Evolutionary conservation across 2,888 invertebrate species (phyloP).

Genomic region (Masnerella sp.): DNA sequence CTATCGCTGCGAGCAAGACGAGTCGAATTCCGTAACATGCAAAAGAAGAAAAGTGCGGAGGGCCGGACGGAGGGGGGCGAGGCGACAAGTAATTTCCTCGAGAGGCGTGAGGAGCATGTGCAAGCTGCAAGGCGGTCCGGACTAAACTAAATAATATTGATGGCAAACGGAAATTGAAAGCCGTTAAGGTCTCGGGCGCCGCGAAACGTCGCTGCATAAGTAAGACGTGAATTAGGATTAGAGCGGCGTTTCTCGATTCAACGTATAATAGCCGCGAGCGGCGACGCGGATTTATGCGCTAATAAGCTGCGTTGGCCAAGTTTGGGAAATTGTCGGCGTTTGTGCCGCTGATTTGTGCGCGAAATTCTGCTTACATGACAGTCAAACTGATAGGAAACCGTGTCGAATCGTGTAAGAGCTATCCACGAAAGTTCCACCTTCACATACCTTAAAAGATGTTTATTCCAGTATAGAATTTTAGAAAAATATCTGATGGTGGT

Average conservation of each 20-base stretch:
- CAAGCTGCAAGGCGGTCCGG: conserved; percentile 70
- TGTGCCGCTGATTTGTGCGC: neutral
- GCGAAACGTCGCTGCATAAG: conserved; percentile 74
- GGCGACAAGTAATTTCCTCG: conserved; percentile 77
- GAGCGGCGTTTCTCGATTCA: conserved; percentile 67
- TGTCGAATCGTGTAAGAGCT: too few relatives aligned
- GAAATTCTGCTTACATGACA: neutral
- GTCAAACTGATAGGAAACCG: too few relatives aligned
- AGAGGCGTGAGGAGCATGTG: conserved; percentile 76
- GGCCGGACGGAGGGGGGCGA: conserved; percentile 30
- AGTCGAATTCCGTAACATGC: conserved; percentile 47
- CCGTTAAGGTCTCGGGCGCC: conserved; percentile 75
- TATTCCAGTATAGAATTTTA: too few relatives aligned
- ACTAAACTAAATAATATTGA: conserved; percentile 78
- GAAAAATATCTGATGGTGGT: too few relatives aligned
- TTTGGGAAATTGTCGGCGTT: too few relatives aligned
- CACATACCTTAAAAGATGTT: too few relatives aligned
- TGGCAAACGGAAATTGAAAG: conserved; percentile 78
- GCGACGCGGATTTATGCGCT: conserved; percentile 24
- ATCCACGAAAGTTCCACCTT: too few relatives aligned
- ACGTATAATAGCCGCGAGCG: conserved; percentile 23
- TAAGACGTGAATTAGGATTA: conserved; percentile 76
- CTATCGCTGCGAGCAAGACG: conserved; percentile 46
- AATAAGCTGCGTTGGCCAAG: conserved; percentile 22
- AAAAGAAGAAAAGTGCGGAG: conserved; percentile 59